These are phyloP conservation scores for Melanargia galathea DNA, from an alignment of 2,888 invertebrate species.

Conservation along the genomic window DNA sequence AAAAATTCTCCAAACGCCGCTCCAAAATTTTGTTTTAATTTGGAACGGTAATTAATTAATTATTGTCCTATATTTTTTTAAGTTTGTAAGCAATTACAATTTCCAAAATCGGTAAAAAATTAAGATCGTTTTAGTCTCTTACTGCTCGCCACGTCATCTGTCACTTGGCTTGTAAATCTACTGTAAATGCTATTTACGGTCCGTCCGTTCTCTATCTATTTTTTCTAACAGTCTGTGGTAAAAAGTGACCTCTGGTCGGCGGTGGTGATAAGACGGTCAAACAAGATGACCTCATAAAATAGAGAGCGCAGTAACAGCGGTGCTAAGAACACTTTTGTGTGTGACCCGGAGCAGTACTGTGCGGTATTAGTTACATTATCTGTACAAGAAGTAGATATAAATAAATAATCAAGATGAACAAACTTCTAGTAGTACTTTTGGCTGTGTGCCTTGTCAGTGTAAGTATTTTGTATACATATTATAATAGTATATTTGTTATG, in stretches of 20 bases:
- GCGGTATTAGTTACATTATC: constrained; percentile 37
- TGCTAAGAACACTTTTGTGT: constrained; percentile 46
- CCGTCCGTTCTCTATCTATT: background rate
- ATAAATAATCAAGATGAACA: constrained; percentile 66
- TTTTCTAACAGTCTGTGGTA: constrained; percentile 36
- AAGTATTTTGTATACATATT: constrained; percentile 45
- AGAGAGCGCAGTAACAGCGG: constrained; percentile 48
- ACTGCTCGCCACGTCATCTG: too few relatives aligned
- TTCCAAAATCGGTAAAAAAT: too few relatives aligned
- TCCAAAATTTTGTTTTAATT: too few relatives aligned
- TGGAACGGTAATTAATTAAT: too few relatives aligned
- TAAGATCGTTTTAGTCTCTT: too few relatives aligned
- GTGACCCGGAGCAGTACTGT: constrained; percentile 42
- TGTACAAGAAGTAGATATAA: constrained; percentile 37
- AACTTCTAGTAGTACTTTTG: constrained; percentile 58
- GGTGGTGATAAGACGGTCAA: constrained; percentile 54
- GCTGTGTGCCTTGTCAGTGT: constrained; percentile 65
- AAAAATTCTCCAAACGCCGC: too few relatives aligned
- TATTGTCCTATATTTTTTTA: too few relatives aligned
- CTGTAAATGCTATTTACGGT: background rate
- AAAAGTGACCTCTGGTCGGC: constrained; percentile 49
- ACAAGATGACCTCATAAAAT: constrained; percentile 34
- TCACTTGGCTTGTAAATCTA: too few relatives aligned
- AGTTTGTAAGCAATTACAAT: too few relatives aligned
- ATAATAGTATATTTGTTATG: too few relatives aligned